These are phyloP conservation scores for Rhizoglyphus robini DNA, from an alignment of 1,140 invertebrate species.

Conservation along the genomic window DNA sequence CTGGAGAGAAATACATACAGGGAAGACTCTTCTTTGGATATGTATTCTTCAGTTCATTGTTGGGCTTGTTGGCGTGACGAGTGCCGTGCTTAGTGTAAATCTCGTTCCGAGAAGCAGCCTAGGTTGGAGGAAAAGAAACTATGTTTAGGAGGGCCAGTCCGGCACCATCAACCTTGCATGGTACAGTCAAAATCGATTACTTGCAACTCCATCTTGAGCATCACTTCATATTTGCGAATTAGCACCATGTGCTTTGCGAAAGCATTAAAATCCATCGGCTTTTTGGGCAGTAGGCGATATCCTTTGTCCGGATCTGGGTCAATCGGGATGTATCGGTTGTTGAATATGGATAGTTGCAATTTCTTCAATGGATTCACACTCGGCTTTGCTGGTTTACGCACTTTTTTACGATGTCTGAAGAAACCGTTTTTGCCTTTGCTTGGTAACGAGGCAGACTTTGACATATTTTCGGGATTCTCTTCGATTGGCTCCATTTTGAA, in stretches of 20 bases:
- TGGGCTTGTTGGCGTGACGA: constrained; percentile 26
- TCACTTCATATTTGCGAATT: constrained; percentile 26
- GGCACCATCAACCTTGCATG: too few relatives aligned
- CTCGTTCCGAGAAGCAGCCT: constrained; percentile 26
- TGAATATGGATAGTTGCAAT: constrained; percentile 26
- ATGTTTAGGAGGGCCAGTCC: neutral
- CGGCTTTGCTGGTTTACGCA: neutral
- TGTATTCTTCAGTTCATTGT: constrained; percentile 28
- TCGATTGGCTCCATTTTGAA: neutral
- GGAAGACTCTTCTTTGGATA: constrained; percentile 28
- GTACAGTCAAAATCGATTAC: constrained; percentile 14
- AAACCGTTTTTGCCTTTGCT: neutral
- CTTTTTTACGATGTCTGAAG: neutral
- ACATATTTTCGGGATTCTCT: neutral
- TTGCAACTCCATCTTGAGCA: constrained; percentile 26
- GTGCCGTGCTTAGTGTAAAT: constrained; percentile 22
- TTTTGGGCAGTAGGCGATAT: constrained; percentile 22
- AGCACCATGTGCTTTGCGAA: constrained; percentile 25
- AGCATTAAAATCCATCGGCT: constrained; percentile 25
- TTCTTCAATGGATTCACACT: constrained; percentile 25
- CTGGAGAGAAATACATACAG: constrained; percentile 21
- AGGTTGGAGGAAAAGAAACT: neutral
- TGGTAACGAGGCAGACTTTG: neutral
- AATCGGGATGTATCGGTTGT: constrained; percentile 23
- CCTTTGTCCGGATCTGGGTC: constrained; percentile 22